Base-by-base conservation (phyloP, 2,888 invertebrate genomes). In the Boloria selene region DNA sequence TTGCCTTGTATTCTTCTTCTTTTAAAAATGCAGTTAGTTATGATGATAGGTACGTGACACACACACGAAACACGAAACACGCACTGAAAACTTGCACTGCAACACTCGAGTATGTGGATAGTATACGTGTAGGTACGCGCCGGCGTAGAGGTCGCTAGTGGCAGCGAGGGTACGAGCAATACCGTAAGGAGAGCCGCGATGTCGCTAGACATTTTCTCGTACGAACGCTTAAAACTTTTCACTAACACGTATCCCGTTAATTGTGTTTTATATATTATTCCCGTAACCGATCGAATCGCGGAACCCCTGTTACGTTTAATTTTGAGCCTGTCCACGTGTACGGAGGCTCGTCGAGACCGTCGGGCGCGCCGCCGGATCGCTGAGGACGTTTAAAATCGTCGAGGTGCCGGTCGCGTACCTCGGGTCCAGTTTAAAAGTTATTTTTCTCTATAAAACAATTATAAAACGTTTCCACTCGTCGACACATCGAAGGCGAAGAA, bases 191-290 rank as follows among this genome's bases (percentile, higher is more conserved):
- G 66, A 69, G 56, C 70, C 70, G 52, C 68, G 53, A 45, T 65
- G 68, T 66, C 59, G 68, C 64, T 67, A 66, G 64, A 70, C 63
- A 69, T 63, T 69, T 70, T 70, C 70, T 56, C 68, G 61, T 70
- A 69, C 53, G 70, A 61, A 65, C 56, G 52, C 69, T 68, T 56
- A 52, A 42, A 71, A 70, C 68, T 71, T 71, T 71, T 71, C 70
- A 70, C 70, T 70, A 69, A 67, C 68, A 65, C 16, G 56, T 60
- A 55, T 61, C 58, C 45, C 44, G 65, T 59, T 38, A 50, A 49
- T 59, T 64, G 52, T 45, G 14, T 26, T 58, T 51, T 55, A 49
- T 18, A 55, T 55, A 47, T 51, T 51, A 18, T 50, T 52, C 13
- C n/a, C 13, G 26, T 7, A 26, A 4, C 10, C 16, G 13, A 31